Evolutionary conservation across 2,113 vertebrate species (phyloP), one percentile per base, ranked within the genome.

Genomic region (Dendrocopos noguchii): DNA sequence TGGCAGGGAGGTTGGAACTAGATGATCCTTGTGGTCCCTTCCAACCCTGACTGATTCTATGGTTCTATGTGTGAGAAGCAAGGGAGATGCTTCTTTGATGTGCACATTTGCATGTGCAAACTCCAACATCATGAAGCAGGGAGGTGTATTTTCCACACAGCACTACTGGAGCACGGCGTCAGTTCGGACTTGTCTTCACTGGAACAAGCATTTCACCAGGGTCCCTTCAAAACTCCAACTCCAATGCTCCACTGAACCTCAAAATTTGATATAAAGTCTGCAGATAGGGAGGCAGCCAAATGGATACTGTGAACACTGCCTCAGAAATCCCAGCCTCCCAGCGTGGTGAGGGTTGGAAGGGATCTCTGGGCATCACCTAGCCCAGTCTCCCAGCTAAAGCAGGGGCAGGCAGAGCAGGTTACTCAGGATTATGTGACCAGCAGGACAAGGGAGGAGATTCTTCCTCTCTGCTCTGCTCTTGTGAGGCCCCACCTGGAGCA

Each of bases 91-190:
- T 55, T 50, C 88, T 61, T 59, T 84, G 61, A 93, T 78, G 73
- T 87, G 36, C n/a, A 73, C 79, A 88, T 95, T 75, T 93, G 61
- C 80, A 72, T 25, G 46, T 33, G 25, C 39, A 81, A 84, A 75
- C 34, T 65, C 88, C 87, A 53, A 39, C 34, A 61, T 14, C 19
- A 18, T 29, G 55, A 87, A 84, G 33, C 7, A 66, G 27, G 75
- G 14, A 76, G 75, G 77, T 44, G 29, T 46, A 42, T 71, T 92
- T 91, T 82, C 72, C 71, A 76, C 34, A 76, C 76, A 73, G 11
- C 19, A 65, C 16, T 46, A 19, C 27, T 85, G 15, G 10, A 91
- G 47, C 19, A 65, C 66, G 61, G 74, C 44, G 65, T 88, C 76
- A 47, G 12, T 12, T 94, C 56, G 56, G 74, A 57, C 60, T 71